These are phyloP conservation scores for Callorhinus ursinus DNA, from an alignment of 2,113 vertebrate species.

Conservation along the genomic window DNA sequence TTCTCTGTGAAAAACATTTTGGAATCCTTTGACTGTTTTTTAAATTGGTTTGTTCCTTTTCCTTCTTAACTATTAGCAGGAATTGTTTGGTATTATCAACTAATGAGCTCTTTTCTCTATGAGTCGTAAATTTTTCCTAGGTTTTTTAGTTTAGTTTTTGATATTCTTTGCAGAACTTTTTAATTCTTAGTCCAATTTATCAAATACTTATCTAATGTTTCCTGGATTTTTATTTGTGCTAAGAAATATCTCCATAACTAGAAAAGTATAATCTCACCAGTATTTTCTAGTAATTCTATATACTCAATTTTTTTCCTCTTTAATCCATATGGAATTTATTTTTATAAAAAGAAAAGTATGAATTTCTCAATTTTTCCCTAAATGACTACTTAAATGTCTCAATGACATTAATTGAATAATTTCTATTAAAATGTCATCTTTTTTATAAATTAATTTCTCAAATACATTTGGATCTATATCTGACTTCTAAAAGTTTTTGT, in stretches of 20 bases:
- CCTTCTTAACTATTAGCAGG: not conserved
- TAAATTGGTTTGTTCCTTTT: not conserved
- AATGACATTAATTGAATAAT: not conserved
- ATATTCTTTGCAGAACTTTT: not conserved
- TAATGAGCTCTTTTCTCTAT: not conserved
- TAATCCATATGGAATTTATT: not conserved
- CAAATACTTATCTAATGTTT: not conserved
- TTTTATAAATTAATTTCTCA: not conserved
- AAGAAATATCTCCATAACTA: not conserved
- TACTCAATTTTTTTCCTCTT: not conserved
- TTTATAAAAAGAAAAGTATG: not conserved
- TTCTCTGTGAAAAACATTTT: not conserved
- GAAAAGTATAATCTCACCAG: not conserved
- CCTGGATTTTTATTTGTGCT: not conserved
- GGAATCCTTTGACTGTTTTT: not conserved
- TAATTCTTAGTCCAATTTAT: not conserved
- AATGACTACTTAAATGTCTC: not conserved
- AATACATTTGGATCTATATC: not conserved
- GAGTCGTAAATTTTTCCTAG: not conserved
- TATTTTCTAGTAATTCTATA: constrained; percentile 15
- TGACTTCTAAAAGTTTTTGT: not conserved
- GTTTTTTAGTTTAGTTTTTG: not conserved
- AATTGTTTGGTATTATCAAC: not conserved
- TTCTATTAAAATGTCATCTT: constrained; percentile 36
- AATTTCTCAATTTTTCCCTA: not conserved